Evolutionary conservation across 37 sponge, comb jelly and placozoan genomes (phyloP).

Genomic region (Aplysina aerophoba): DNA sequence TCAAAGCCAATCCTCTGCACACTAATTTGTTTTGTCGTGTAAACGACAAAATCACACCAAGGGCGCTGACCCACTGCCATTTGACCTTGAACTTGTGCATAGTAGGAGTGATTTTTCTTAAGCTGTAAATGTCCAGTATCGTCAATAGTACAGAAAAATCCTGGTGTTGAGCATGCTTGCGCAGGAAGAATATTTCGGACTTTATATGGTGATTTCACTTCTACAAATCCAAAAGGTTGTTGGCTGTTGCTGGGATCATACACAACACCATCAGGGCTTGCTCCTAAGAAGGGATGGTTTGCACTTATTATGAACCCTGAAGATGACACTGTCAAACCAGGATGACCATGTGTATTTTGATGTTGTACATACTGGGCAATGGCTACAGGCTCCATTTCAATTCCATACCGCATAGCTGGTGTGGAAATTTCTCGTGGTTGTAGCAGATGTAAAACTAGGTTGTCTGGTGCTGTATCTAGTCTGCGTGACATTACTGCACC

Average conservation of each 20-base stretch:
- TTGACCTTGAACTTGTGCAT: no score
- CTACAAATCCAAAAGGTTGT: no score
- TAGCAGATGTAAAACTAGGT: background rate
- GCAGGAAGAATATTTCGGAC: no score
- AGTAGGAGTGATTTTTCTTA: no score
- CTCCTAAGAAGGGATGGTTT: background rate
- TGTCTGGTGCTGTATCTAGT: constrained; percentile 9
- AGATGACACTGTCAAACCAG: background rate
- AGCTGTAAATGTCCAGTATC: no score
- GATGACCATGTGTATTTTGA: background rate
- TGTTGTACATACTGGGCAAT: background rate
- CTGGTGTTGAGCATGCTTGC: constrained; percentile 27
- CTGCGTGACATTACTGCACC: background rate
- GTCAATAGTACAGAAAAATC: constrained; percentile 48
- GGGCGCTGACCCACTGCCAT: no score
- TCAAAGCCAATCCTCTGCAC: constrained; percentile 47
- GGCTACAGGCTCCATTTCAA: background rate
- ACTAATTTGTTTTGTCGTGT: no score
- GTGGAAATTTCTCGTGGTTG: background rate
- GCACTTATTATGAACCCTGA: background rate
- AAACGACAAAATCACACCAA: no score
- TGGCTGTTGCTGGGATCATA: constrained; percentile 31
- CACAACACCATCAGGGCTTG: background rate
- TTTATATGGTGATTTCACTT: no score
- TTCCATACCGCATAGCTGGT: background rate